phyloP scores from a whole-genome alignment of 1,140 invertebrate species.

The Teleopsis dalmanni region DNA sequence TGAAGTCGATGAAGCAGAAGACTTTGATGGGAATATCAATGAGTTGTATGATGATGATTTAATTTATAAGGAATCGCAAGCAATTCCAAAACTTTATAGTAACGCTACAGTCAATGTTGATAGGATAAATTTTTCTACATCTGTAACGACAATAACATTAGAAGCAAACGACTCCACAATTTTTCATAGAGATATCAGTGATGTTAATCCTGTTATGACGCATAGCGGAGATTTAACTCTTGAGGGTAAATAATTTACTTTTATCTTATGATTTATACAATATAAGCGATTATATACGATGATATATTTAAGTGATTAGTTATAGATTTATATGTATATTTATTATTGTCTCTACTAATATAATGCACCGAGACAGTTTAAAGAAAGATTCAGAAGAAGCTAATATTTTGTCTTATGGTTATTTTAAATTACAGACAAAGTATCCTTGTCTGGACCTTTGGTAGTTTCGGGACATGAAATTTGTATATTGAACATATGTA shows the following conservation, averaged over 20 bases:
- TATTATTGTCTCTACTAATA: too few species aligned
- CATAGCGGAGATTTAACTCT: conserved; percentile 35
- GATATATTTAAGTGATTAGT: too few species aligned
- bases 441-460: too few species aligned
- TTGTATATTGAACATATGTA: too few species aligned
- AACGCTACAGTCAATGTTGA: conserved; percentile 22
- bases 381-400: too few species aligned
- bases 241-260: conserved; percentile 25
- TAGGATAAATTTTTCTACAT: conserved; percentile 1
- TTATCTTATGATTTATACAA: too few species aligned
- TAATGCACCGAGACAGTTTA: too few species aligned
- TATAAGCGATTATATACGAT: too few species aligned
- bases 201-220: conserved; percentile 38
- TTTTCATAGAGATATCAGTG: conserved; percentile 20
- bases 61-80: conserved; percentile 42
- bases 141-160: conserved; percentile 1
- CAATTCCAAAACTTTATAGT: conserved; percentile 38
- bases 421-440: too few species aligned
- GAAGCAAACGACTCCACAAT: conserved; percentile 21
- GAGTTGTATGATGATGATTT: conserved; percentile 46
- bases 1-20: conserved; percentile 62
- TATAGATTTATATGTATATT: too few species aligned
- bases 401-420: too few species aligned
- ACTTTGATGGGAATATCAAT: conserved; percentile 45
- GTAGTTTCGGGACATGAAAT: too few species aligned